Conservation (phyloP, 2,888 invertebrate genomes). For the Metacarcinus magister region DNA sequence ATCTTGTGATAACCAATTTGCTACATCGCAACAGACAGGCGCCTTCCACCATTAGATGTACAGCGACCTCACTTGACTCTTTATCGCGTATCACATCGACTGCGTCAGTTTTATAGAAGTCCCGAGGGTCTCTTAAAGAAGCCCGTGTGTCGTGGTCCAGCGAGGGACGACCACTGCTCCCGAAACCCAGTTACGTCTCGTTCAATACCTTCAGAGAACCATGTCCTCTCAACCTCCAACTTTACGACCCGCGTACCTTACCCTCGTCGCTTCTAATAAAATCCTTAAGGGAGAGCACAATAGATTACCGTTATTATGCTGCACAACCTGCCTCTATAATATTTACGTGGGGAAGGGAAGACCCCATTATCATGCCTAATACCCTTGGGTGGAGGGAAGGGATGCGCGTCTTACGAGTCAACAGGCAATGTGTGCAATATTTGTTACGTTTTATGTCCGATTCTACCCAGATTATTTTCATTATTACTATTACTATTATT, state of each 20-base stretch:
- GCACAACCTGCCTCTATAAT: slow-evolving; percentile 41
- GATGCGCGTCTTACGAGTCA: not conserved
- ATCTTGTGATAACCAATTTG: not conserved
- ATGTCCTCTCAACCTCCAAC: not conserved
- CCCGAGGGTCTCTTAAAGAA: not conserved
- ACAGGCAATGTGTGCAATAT: not conserved
- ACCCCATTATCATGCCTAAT: slow-evolving; percentile 6
- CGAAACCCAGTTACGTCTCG: not conserved
- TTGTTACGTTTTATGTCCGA: not conserved
- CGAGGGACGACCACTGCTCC: not conserved
- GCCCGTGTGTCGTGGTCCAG: too few species aligned
- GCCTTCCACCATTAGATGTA: not conserved
- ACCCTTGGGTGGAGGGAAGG: not conserved
- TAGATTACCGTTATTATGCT: slow-evolving; percentile 20
- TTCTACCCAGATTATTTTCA: not conserved
- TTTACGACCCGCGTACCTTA: not conserved
- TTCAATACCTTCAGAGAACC: not conserved
- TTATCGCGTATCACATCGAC: not conserved
- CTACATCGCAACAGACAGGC: not conserved
- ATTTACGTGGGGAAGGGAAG: slow-evolving; percentile 33
- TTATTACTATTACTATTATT: not conserved
- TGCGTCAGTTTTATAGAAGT: not conserved
- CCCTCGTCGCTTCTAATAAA: slow-evolving; percentile 5
- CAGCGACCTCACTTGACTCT: not conserved
- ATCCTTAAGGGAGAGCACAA: not conserved